A percentile compares a stretch with the other conserved stretches of the same genome.
Conservation (phyloP, 2,888 invertebrate species). For the Helicoverpa assulta region DNA sequence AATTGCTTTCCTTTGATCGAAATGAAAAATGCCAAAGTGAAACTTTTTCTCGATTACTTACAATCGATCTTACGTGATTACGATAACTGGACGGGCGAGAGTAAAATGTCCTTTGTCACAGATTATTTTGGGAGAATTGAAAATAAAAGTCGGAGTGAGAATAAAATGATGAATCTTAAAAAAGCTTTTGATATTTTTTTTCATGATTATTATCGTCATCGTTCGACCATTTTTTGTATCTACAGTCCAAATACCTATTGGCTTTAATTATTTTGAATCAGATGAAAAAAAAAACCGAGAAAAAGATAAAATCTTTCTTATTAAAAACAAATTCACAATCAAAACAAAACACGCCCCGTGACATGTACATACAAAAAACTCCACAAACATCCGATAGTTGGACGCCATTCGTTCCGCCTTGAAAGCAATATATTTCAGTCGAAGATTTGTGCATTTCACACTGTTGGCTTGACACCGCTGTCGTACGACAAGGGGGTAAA, state of each 20-base stretch:
- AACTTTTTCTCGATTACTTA: slow-evolving; percentile 40
- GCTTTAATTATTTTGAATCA: too few relatives aligned
- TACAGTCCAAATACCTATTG: too few relatives aligned
- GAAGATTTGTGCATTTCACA: slow-evolving; percentile 63
- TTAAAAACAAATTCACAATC: background rate
- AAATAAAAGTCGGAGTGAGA: background rate
- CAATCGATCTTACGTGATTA: slow-evolving; percentile 39
- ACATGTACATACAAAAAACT: slow-evolving; percentile 33
- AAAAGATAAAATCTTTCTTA: background rate
- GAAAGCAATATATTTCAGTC: slow-evolving; percentile 57
- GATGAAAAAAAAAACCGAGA: too few relatives aligned
- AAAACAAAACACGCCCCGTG: slow-evolving; percentile 21
- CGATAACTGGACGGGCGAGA: slow-evolving; percentile 1
- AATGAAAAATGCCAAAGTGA: slow-evolving; percentile 45
- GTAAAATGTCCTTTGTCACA: background rate
- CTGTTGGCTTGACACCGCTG: slow-evolving; percentile 51
- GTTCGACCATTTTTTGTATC: too few relatives aligned
- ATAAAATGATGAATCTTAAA: too few relatives aligned
- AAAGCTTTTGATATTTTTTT: too few relatives aligned
- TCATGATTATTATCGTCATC: too few relatives aligned
- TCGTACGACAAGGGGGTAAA: slow-evolving; percentile 54
- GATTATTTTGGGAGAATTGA: background rate
- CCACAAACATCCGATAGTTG: slow-evolving; percentile 41
- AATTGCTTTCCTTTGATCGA: slow-evolving; percentile 53
- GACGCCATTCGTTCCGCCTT: slow-evolving; percentile 45